Evolutionary conservation across 2,113 vertebrate species (phyloP).

Genomic region (Chauna torquata): DNA sequence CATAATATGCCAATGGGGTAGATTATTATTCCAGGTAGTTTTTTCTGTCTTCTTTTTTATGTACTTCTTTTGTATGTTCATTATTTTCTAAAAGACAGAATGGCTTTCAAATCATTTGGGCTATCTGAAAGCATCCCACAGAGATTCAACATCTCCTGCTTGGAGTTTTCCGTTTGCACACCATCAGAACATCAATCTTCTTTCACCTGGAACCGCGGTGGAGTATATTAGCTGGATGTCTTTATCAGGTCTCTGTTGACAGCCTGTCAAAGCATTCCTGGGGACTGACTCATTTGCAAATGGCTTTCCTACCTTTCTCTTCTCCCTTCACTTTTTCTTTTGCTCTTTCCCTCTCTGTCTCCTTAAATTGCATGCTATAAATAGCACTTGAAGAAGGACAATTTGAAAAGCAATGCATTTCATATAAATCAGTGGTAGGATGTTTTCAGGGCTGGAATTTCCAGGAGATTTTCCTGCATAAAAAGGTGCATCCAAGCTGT

Average conservation of each 20-base stretch:
- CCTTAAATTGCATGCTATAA: constrained; percentile 15
- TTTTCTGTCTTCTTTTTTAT: background rate
- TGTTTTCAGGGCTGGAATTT: background rate
- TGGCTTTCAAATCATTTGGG: background rate
- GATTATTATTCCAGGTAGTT: background rate
- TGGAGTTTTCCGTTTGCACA: background rate
- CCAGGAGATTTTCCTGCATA: background rate
- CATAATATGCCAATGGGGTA: background rate
- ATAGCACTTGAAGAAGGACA: background rate
- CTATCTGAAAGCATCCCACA: background rate
- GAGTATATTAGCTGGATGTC: constrained; percentile 29
- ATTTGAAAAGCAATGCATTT: constrained; percentile 2
- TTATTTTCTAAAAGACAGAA: constrained; percentile 27
- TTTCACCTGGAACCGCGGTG: background rate
- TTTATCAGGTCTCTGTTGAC: constrained; percentile 43
- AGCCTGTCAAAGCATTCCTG: constrained; percentile 49
- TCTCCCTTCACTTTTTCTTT: background rate
- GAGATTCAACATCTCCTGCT: background rate
- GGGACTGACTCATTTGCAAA: constrained; percentile 20
- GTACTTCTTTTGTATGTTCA: background rate
- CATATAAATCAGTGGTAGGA: background rate
- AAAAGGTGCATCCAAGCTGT: background rate
- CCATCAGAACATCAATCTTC: background rate
- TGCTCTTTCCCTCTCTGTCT: background rate
- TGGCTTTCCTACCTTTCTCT: constrained; percentile 8